phyloP scores from a whole-genome alignment of 1,140 invertebrate genomes.

The Apocrypta bakeri region DNA sequence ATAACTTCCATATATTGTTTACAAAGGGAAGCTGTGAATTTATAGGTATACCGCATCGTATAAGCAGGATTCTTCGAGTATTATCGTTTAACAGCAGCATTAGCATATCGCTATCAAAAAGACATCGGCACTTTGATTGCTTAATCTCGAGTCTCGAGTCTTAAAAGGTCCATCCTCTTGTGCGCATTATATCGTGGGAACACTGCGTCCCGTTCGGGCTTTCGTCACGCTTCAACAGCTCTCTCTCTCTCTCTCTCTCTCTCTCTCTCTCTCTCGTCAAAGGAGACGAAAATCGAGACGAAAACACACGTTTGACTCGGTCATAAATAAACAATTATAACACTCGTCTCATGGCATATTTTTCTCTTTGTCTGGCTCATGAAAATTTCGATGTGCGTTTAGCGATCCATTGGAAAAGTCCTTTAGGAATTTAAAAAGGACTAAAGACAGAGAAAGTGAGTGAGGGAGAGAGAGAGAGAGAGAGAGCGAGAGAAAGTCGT shows the following conservation, averaged over 20 bases:
- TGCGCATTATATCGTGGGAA: slow-evolving; percentile 17
- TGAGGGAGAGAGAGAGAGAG: neutral
- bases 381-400: neutral
- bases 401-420: slow-evolving; percentile 6
- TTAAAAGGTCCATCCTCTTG: neutral
- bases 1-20: no score
- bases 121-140: slow-evolving; percentile 67
- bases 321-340: slow-evolving; percentile 47
- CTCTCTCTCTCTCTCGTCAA: neutral
- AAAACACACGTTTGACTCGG: neutral
- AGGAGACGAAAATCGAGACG: neutral
- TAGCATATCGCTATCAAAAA: slow-evolving; percentile 65
- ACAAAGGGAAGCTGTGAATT: no score
- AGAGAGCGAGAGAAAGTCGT: neutral
- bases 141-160: slow-evolving; percentile 60
- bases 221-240: slow-evolving; percentile 34
- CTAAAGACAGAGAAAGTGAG: neutral
- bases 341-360: slow-evolving; percentile 16
- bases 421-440: slow-evolving; percentile 22
- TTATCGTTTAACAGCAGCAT: slow-evolving; percentile 55
- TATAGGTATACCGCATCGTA: no score
- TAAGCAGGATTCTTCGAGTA: no score
- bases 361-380: neutral
- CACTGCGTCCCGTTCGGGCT: neutral
- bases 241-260: neutral